phyloP scores from a whole-genome alignment of 2,797 vertebrate species.

The Enteromius paludinosus region DNA sequence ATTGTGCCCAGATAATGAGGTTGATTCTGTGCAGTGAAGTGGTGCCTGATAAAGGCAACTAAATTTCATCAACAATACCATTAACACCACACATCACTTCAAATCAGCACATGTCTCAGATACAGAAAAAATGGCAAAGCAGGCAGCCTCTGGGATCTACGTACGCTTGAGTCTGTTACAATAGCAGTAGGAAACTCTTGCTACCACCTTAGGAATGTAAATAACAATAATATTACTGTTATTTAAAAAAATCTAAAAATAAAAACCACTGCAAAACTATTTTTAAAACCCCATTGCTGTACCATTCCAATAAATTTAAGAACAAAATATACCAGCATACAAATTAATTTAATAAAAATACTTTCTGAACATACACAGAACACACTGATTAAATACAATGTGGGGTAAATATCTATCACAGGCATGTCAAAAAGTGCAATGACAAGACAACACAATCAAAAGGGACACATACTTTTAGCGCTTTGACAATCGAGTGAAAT shows the following conservation, averaged over 20 bases:
- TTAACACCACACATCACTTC: conserved; percentile 43
- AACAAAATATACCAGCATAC: conserved; percentile 8
- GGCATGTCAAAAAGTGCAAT: conserved; percentile 61
- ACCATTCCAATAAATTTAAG: conserved; percentile 46
- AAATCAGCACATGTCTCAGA: conserved; percentile 22
- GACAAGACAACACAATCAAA: conserved; percentile 70
- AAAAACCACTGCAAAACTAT: neutral
- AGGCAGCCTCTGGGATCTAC: neutral
- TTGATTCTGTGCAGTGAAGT: conserved; percentile 41
- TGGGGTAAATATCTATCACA: conserved; percentile 46
- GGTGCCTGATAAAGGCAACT: conserved; percentile 35
- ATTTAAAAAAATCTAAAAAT: neutral
- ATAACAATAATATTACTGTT: neutral
- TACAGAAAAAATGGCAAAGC: neutral
- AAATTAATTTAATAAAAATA: conserved; percentile 36
- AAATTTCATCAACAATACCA: conserved; percentile 39
- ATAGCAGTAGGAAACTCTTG: neutral
- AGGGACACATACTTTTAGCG: conserved; percentile 73
- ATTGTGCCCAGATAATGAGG: conserved; percentile 60
- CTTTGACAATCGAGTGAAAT: conserved; percentile 62
- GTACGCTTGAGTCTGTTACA: neutral
- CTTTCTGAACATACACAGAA: conserved; percentile 38
- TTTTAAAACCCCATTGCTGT: neutral
- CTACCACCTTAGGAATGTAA: neutral
- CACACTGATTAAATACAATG: conserved; percentile 62